Base-by-base conservation (phyloP, 1,140 invertebrate genomes). In the Littorina saxatilis region DNA sequence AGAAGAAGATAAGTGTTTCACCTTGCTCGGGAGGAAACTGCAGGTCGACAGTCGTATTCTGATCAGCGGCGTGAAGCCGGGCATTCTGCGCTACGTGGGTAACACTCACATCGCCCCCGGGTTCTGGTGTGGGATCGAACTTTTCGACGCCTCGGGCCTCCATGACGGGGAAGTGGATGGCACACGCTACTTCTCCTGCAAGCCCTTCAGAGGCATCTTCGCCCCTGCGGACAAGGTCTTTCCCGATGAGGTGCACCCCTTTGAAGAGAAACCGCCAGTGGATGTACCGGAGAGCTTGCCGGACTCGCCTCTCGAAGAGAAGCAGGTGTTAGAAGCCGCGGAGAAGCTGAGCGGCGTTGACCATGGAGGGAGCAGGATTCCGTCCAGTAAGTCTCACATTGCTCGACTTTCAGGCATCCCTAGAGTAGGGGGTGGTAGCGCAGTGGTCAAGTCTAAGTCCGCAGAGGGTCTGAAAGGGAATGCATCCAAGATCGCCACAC, bases 161-260 rank as follows among this genome's bases (percentile, higher is more conserved):
- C 89, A 92, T 82, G 90, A 92, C 84, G 92, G 92, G 13, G 83
- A 88, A 39, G 87, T 91, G n/a, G 86, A 91, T 81, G 91, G 90
- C 15, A 86, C 89, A 11, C 82, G 90, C 11, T 93, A 92, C 83
- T 93, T 93, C 85, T 81, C 85, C 27, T 92, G 91, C 82, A 58
- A 77, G 40, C 81, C 83, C 11, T 88, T 89, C 40, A 88, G 91
- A 79, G 92, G 92, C 23, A 89, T 92, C 78, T 92, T 92, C 84
- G 92, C 91, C 29, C 91, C 91, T 13, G 79, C 87, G 55, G 89
- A 90, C 20, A 91, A 91, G 85, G 90, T 92, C 20, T 43, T 78
- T 2, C 23, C 27, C 37, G 66, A 72, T 47, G 47, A 82, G 52
- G 39, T 76, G 37, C 39, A 68, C 20, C 11, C 23, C 37, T n/a